Percentiles rank a stretch among this genome's conserved stretches.
Evolutionary conservation across 2,113 vertebrate species (phyloP).

Genomic region (Scolopax mira): DNA sequence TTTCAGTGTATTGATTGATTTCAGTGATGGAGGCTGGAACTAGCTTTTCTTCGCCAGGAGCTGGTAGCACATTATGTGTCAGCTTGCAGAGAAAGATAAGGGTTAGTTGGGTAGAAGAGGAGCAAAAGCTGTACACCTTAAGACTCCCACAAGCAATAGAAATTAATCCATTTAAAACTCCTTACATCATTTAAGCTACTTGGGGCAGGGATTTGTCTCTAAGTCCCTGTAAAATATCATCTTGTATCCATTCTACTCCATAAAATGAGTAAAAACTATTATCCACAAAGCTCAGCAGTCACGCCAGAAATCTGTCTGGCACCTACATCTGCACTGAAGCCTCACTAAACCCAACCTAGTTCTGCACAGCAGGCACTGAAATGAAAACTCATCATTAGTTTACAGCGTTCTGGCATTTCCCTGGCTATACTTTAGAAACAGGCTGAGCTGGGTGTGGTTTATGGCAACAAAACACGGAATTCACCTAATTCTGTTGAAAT

Average conservation of each 20-base stretch:
- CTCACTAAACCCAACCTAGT: background rate
- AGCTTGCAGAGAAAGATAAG: background rate
- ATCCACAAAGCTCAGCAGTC: background rate
- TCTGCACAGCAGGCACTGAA: background rate
- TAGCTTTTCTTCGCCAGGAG: background rate
- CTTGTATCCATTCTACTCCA: background rate
- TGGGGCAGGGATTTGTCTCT: background rate
- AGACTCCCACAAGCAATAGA: background rate
- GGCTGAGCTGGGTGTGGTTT: background rate
- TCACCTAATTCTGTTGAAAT: background rate
- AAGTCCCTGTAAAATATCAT: background rate
- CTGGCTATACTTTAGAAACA: background rate
- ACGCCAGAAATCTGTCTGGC: background rate
- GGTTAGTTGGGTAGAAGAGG: background rate
- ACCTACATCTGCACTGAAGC: background rate
- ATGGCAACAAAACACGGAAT: background rate
- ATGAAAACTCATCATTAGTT: background rate
- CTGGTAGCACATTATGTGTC: background rate
- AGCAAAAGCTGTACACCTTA: background rate
- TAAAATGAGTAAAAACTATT: background rate
- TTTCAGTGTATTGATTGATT: too few species aligned
- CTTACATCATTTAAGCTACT: background rate
- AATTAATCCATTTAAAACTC: conserved; percentile 13
- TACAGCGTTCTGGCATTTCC: background rate
- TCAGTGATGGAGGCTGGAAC: background rate